These are phyloP conservation scores for Junco hyemalis DNA, from an alignment of 2,113 vertebrate species.

Conservation along the genomic window DNA sequence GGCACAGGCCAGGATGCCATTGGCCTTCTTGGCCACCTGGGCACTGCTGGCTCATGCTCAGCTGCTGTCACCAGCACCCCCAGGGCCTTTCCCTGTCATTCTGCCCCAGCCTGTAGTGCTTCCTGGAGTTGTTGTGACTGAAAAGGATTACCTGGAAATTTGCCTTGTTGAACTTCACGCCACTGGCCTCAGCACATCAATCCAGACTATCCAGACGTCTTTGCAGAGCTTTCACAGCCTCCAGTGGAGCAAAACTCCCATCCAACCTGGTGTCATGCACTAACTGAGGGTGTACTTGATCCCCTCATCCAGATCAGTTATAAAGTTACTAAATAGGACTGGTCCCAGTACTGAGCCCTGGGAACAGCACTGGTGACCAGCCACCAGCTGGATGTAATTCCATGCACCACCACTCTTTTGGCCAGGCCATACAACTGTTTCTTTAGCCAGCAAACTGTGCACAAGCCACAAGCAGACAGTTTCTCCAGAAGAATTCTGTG, in stretches of 20 bases:
- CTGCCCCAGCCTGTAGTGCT: fast-evolving
- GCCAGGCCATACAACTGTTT: no score
- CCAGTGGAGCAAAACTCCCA: not conserved
- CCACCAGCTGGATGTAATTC: not conserved
- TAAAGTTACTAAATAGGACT: not conserved
- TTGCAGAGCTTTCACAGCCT: not conserved
- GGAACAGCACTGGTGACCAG: fast-evolving
- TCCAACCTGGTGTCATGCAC: not conserved
- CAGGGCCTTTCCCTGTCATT: not conserved
- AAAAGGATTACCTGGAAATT: not conserved
- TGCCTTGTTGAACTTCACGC: not conserved
- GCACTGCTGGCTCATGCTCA: not conserved
- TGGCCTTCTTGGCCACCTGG: not conserved
- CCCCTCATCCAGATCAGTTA: fast-evolving
- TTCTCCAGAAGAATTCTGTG: not conserved
- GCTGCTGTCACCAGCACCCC: not conserved
- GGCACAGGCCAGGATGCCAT: not conserved
- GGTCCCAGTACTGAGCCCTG: not conserved
- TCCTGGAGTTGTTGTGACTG: not conserved
- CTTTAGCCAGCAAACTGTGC: not conserved
- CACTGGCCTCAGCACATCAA: not conserved
- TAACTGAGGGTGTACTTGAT: fast-evolving
- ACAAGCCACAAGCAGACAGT: fast-evolving
- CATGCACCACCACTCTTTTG: no score
- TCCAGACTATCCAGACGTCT: not conserved